These are phyloP conservation scores for Malthinus flaveolus DNA, from an alignment of 2,888 invertebrate genomes.

Conservation along the genomic window DNA sequence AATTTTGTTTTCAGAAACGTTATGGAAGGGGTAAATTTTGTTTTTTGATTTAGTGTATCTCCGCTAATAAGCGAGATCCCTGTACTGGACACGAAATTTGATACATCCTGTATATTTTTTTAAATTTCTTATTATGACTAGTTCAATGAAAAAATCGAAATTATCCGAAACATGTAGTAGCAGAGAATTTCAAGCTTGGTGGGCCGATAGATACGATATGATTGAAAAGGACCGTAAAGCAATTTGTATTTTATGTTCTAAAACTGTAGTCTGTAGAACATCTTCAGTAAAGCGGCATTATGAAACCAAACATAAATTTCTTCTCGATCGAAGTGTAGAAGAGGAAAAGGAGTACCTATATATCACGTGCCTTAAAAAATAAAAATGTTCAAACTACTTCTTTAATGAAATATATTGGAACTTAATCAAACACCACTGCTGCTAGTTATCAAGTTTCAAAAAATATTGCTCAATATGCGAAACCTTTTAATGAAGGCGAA, in stretches of 20 bases:
- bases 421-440: conserved; percentile 17
- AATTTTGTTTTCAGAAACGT: no score
- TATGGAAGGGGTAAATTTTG: no score
- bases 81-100: no score
- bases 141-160: conserved; percentile 12
- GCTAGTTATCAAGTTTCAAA: conserved; percentile 23
- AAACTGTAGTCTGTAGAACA: conserved; percentile 23
- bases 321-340: conserved; percentile 8
- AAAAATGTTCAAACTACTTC: conserved; percentile 22
- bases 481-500: conserved; percentile 16
- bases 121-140: conserved; percentile 5
- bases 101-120: conserved; percentile 6
- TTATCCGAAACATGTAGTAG: conserved; percentile 19
- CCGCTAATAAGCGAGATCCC: no score
- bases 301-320: conserved; percentile 20
- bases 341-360: conserved; percentile 24
- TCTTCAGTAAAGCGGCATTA: conserved; percentile 22
- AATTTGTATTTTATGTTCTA: conserved; percentile 24
- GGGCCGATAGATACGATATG: conserved; percentile 23
- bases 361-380: conserved; percentile 19
- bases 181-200: conserved; percentile 23
- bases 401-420: conserved; percentile 24
- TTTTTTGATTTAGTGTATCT: no score
- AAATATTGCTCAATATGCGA: conserved; percentile 13
- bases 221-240: conserved; percentile 20